A percentile compares a stretch with the other conserved stretches of the same genome.
Evolutionary conservation across 2,888 invertebrate genomes (phyloP).

Genomic region (Acleris sparsana): DNA sequence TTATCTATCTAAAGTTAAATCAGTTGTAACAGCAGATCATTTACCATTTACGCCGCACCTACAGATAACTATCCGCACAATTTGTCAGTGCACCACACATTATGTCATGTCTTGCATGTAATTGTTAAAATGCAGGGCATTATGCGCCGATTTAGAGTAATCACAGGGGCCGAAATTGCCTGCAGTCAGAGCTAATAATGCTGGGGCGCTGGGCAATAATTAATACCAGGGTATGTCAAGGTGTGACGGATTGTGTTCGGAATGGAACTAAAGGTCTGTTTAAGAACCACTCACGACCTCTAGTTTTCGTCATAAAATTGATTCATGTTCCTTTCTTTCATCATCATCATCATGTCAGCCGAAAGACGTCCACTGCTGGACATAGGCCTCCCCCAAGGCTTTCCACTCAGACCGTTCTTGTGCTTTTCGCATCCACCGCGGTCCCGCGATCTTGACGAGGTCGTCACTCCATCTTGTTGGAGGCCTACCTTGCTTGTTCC

Average conservation of each 20-base stretch:
- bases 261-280: conserved; percentile 20
- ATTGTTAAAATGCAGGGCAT: conserved; percentile 28
- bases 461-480: too few relatives aligned
- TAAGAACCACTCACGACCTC: conserved; percentile 22
- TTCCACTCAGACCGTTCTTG: too few relatives aligned
- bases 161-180: conserved; percentile 22
- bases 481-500: too few relatives aligned
- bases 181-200: conserved; percentile 23
- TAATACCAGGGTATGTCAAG: conserved; percentile 29
- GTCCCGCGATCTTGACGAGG: too few relatives aligned
- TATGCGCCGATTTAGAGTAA: conserved; percentile 28
- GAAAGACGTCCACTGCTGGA: too few relatives aligned
- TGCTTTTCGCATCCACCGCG: too few relatives aligned
- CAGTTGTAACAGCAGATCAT: not conserved
- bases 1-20: too few relatives aligned
- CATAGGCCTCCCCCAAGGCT: too few relatives aligned
- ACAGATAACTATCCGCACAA: conserved; percentile 28
- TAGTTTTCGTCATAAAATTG: not conserved
- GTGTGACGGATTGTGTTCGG: conserved; percentile 27
- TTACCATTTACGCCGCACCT: conserved; percentile 16
- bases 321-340: too few relatives aligned
- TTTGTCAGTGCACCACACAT: conserved; percentile 28
- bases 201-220: conserved; percentile 26
- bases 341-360: too few relatives aligned
- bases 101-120: conserved; percentile 33